phyloP scores from a whole-genome alignment of 1,140 invertebrate species.

The Coenobita brevimanus region DNA sequence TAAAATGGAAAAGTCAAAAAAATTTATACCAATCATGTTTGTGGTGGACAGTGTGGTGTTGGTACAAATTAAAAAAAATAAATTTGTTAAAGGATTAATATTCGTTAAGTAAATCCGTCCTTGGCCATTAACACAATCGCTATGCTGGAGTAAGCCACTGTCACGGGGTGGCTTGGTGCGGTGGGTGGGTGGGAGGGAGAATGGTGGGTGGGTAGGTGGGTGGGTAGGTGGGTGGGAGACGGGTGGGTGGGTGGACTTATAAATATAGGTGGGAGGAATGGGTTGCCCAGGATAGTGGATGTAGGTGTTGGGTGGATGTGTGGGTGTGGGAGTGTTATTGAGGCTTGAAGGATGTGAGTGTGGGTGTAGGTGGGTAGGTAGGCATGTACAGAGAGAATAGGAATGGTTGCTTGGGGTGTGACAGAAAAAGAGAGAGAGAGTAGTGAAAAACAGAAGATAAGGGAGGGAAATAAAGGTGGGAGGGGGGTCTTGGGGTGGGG shows the following conservation, averaged over 20 bases:
- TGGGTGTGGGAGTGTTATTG: neutral
- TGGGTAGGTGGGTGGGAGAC: conserved; percentile 18
- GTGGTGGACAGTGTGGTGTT: no score
- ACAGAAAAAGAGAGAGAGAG: neutral
- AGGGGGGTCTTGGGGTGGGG: neutral
- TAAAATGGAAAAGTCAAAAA: no score
- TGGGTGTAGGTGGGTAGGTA: neutral
- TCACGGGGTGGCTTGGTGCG: no score
- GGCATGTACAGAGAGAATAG: neutral
- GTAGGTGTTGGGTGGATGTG: neutral
- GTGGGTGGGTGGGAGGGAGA: neutral
- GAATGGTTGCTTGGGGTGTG: neutral
- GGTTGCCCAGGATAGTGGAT: neutral
- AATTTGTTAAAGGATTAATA: no score
- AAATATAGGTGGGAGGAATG: neutral
- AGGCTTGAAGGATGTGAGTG: neutral
- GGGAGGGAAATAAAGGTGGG: neutral
- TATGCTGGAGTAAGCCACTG: no score
- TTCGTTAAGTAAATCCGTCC: no score
- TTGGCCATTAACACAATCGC: no score
- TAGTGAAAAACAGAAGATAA: neutral
- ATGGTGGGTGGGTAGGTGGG: neutral
- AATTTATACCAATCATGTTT: no score
- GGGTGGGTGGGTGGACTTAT: neutral
- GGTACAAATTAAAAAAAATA: no score